These are phyloP conservation scores for Hippopotamus amphibius DNA, from an alignment of 2,113 vertebrate genomes.

Conservation along the genomic window DNA sequence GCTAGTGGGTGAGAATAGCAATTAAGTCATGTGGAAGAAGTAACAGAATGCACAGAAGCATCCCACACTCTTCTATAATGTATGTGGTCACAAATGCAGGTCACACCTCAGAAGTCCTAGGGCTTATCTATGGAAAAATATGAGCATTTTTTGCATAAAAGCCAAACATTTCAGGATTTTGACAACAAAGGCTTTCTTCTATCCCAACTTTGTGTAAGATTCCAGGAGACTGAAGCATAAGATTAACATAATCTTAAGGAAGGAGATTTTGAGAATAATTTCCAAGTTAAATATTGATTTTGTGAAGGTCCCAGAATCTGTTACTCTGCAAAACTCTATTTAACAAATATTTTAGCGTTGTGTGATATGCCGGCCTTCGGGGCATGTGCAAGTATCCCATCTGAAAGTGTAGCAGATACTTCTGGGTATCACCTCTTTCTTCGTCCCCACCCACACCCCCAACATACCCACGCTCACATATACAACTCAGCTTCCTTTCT, in stretches of 20 bases:
- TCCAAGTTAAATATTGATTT: not conserved
- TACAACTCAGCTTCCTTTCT: not conserved
- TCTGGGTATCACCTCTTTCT: not conserved
- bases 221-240: not conserved
- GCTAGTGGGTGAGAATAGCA: not conserved
- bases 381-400: not conserved
- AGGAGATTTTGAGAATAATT: not conserved
- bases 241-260: not conserved
- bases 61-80: not conserved
- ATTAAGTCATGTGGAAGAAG: not conserved
- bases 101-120: not conserved
- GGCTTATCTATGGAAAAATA: not conserved
- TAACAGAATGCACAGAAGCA: not conserved
- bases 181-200: not conserved
- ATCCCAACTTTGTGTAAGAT: not conserved
- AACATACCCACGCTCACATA: not conserved
- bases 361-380: not conserved
- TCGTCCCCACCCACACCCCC: not conserved
- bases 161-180: not conserved
- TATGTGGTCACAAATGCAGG: not conserved
- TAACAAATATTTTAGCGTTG: not conserved
- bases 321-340: constrained; percentile 9
- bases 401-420: not conserved
- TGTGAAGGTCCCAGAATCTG: not conserved
- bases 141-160: not conserved